These are phyloP conservation scores for Rhadinocentrus ornatus DNA, from an alignment of 2,797 vertebrate genomes.

Conservation along the genomic window DNA sequence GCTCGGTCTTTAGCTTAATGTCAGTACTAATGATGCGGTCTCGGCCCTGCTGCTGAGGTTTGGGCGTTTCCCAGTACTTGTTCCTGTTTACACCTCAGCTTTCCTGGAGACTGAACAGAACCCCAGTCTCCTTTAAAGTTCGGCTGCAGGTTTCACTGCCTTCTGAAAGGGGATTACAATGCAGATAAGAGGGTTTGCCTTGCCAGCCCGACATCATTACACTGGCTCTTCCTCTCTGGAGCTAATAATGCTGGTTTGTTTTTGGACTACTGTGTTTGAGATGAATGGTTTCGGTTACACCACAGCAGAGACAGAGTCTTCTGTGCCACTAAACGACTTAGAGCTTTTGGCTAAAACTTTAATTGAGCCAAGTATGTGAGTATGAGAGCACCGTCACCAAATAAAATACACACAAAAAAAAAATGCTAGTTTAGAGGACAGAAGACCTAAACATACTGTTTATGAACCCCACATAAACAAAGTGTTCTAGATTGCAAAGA, in stretches of 20 bases:
- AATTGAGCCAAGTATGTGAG: constrained; percentile 28
- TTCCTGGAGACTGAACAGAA: constrained; percentile 58
- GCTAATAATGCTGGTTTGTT: constrained; percentile 70
- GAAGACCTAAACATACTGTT: too few species aligned
- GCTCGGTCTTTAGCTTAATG: constrained; percentile 67
- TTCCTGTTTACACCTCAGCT: constrained; percentile 76
- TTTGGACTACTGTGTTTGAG: constrained; percentile 64
- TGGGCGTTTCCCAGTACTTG: constrained; percentile 63
- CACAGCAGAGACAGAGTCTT: constrained; percentile 63
- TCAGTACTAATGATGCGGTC: constrained; percentile 73
- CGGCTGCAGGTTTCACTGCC: constrained; percentile 39
- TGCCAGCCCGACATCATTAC: constrained; percentile 61
- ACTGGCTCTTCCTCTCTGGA: constrained; percentile 61
- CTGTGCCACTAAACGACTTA: constrained; percentile 61
- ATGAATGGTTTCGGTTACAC: constrained; percentile 67
- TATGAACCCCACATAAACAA: too few species aligned
- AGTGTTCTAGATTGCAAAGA: too few species aligned
- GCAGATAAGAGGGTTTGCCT: constrained; percentile 32
- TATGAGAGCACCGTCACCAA: constrained; percentile 31
- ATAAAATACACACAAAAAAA: constrained; percentile 61
- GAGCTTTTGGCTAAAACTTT: constrained; percentile 54
- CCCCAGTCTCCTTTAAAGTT: constrained; percentile 24
- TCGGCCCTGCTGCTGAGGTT: constrained; percentile 55
- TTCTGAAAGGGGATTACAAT: constrained; percentile 51
- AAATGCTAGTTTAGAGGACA: constrained; percentile 42